These are phyloP conservation scores for Lordiphosa stackelbergi DNA, from an alignment of 1,140 invertebrate genomes.

Conservation along the genomic window DNA sequence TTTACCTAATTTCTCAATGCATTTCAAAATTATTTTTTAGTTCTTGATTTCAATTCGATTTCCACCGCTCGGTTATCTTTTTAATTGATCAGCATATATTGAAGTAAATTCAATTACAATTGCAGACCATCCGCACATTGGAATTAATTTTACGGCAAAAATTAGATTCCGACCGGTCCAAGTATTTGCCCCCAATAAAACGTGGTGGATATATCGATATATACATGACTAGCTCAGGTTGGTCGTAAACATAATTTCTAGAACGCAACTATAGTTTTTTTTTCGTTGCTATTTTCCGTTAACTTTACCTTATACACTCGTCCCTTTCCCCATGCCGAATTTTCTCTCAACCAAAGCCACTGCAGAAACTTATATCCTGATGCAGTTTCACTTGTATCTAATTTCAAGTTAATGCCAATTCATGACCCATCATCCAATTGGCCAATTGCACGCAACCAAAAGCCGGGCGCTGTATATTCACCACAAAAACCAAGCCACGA, in stretches of 20 bases:
- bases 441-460: no score
- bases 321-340: conserved; percentile 1
- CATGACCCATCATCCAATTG: no score
- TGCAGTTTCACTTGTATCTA: no score
- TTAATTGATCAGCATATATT: conserved; percentile 15
- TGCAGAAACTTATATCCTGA: no score
- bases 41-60: no score
- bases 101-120: conserved; percentile 56
- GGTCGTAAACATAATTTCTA: conserved; percentile 28
- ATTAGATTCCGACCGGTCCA: conserved; percentile 86
- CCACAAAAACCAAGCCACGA: no score
- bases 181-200: conserved; percentile 89
- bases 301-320: conserved; percentile 11
- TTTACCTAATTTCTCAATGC: no score
- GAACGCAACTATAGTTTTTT: conserved; percentile 14
- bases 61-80: conserved; percentile 1
- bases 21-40: no score
- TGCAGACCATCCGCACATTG: conserved; percentile 83
- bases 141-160: conserved; percentile 85
- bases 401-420: no score
- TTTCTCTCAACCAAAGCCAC: neutral
- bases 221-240: conserved; percentile 91
- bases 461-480: no score
- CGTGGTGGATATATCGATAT: conserved; percentile 89
- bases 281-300: conserved; percentile 18